phyloP scores from a whole-genome alignment of 2,113 vertebrate genomes.

The Pavo muticus region DNA sequence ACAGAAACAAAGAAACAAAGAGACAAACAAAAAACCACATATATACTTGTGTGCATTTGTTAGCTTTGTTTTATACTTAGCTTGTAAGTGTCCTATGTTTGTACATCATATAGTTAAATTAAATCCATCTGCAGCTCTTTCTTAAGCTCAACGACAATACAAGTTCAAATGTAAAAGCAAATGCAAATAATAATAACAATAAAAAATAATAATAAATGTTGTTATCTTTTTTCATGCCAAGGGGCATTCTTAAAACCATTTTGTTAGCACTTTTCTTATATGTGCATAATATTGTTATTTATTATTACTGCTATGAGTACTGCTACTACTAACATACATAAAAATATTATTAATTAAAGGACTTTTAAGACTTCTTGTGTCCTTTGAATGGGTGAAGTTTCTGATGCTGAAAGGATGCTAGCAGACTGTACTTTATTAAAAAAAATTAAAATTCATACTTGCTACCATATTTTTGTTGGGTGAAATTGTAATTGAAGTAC shows the following conservation, averaged over 20 bases:
- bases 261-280: not conserved
- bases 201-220: not conserved
- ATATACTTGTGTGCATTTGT: not conserved
- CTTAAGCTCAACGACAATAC: not conserved
- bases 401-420: not conserved
- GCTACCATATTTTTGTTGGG: not conserved
- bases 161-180: not conserved
- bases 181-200: not conserved
- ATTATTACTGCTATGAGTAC: not conserved
- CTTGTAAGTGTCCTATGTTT: not conserved
- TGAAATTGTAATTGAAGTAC: not conserved
- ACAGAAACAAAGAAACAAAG: not conserved
- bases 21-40: not conserved
- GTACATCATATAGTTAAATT: not conserved
- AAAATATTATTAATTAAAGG: not conserved
- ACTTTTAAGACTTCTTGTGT: not conserved
- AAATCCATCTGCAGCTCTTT: not conserved
- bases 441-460: not conserved
- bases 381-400: not conserved
- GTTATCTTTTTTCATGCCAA: not conserved
- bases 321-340: not conserved
- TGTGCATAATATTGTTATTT: not conserved
- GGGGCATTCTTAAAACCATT: not conserved
- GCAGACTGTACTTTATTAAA: not conserved
- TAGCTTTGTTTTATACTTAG: not conserved